Conservation (phyloP, 2,888 invertebrate species). For the Eumacrocentrus americanus region DNA sequence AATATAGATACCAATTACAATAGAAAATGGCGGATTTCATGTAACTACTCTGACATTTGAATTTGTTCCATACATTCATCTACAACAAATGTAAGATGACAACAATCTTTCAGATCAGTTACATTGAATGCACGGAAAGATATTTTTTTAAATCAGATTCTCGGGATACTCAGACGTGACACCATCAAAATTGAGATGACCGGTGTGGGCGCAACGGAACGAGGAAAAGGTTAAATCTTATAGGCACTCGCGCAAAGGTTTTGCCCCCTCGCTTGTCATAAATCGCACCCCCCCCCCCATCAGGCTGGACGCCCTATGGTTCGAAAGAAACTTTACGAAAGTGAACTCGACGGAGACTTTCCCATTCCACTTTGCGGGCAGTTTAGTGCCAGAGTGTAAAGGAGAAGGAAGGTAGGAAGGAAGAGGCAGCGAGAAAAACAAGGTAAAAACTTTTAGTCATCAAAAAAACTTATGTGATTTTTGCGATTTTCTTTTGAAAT, state of each 20-base stretch:
- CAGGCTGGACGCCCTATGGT: conserved; percentile 27
- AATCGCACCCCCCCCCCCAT: conserved; percentile 31
- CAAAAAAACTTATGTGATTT: conserved; percentile 35
- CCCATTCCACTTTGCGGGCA: conserved; percentile 34
- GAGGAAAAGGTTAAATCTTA: conserved; percentile 28
- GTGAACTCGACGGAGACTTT: conserved; percentile 37
- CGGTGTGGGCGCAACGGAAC: conserved; percentile 19
- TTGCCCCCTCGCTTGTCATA: conserved; percentile 35
- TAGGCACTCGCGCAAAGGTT: conserved; percentile 31
- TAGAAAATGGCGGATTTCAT: no score
- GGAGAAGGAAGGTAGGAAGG: not conserved
- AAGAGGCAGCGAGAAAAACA: conserved; percentile 20
- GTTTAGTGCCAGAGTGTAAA: conserved; percentile 24
- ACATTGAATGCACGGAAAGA: no score
- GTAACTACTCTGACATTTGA: no score
- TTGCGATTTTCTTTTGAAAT: conserved; percentile 16
- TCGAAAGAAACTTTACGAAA: conserved; percentile 35
- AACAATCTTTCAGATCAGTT: no score
- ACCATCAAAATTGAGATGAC: conserved; percentile 13
- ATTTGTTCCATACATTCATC: no score
- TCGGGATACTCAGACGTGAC: no score
- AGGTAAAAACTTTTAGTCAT: conserved; percentile 33
- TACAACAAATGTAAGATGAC: no score
- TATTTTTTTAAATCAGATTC: no score
- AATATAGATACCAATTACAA: no score